Base-by-base conservation (phyloP, 1,140 invertebrate species). In the Prorops nasuta region DNA sequence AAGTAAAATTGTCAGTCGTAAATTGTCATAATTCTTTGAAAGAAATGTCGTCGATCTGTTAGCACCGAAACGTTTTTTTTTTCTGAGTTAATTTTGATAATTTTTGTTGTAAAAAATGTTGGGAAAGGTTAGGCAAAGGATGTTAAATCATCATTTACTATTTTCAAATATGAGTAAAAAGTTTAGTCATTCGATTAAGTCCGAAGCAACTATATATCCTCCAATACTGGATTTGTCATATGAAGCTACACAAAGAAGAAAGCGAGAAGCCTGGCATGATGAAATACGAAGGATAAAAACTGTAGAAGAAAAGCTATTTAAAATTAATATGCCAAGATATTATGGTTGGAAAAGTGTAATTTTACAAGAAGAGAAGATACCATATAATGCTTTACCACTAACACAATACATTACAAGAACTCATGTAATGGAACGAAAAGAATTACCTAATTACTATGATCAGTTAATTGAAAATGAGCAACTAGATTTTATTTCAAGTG, bases 291-390 rank as follows among this genome's bases (percentile, higher is more conserved):
- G 75, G 6, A 54, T 89, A 28, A 77, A 83, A 37, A 90, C 88
- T 1, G 80, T 91, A 0, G 91, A 93, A 72, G 88, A 92, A 74
- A 94, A 94, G 69, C 77, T 89, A 44, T 84, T 90, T 36, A 87
- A 87, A 62, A 46, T 91, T 3, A 91, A 91, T 67, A 86, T 92
- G 82, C 86, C 87, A 4, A 80, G 81, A 39, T 91, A 87, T 67
- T 92, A 90, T 71, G 89, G 90, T 6, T 92, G 83, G 78, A 81
- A 80, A 54, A 81, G 79, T 20, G 64, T 84, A 17, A 72, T 83
- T 49, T 64, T 92, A 3, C 65, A 77, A 1, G 86, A 90, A 63
- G 66, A 79, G 38, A 37, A 54, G 16, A 61, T 86, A 37, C 83
- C 81, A 2, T 91, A 89, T 58, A 85, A 90, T 74, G 77, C 82